Evolutionary conservation across 1,140 invertebrate species (phyloP).

Genomic region (Drosophila nasuta): DNA sequence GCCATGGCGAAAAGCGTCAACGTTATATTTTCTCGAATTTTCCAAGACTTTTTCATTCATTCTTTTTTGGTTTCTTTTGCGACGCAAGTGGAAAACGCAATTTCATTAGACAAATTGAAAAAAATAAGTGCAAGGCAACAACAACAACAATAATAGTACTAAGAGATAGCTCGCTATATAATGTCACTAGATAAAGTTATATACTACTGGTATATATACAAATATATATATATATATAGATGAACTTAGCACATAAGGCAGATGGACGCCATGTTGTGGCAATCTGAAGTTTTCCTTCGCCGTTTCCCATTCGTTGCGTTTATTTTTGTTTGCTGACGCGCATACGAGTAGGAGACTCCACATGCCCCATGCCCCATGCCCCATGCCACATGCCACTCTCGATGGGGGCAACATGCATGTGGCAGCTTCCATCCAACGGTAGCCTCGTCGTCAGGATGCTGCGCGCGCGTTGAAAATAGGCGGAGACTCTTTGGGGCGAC

Average conservation of each 20-base stretch:
- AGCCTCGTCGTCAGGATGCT: constrained; percentile 64
- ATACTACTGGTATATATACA: neutral
- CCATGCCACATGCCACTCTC: constrained; percentile 2
- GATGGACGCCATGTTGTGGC: constrained; percentile 71
- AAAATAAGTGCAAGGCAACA: constrained; percentile 77
- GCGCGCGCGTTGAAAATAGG: constrained; percentile 84
- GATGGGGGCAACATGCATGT: constrained; percentile 28
- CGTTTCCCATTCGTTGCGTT: constrained; percentile 70
- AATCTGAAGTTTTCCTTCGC: constrained; percentile 54
- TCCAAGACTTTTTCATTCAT: constrained; percentile 63
- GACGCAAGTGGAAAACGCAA: constrained; percentile 81
- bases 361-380: neutral
- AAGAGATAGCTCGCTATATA: constrained; percentile 18
- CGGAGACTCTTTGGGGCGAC: constrained; percentile 66
- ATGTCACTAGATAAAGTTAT: constrained; percentile 11
- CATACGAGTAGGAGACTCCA: constrained; percentile 69
- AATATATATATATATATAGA: constrained; percentile 7
- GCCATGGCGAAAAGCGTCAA: constrained; percentile 72
- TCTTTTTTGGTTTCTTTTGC: constrained; percentile 27
- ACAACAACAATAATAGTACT: constrained; percentile 43
- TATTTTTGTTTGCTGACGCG: constrained; percentile 61
- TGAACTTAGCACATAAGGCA: constrained; percentile 27
- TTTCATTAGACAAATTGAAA: constrained; percentile 85
- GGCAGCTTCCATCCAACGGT: constrained; percentile 41
- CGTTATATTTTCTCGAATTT: constrained; percentile 80